These are phyloP conservation scores for Aphelenchoides besseyi DNA, from an alignment of 1,140 invertebrate genomes.

Conservation along the genomic window DNA sequence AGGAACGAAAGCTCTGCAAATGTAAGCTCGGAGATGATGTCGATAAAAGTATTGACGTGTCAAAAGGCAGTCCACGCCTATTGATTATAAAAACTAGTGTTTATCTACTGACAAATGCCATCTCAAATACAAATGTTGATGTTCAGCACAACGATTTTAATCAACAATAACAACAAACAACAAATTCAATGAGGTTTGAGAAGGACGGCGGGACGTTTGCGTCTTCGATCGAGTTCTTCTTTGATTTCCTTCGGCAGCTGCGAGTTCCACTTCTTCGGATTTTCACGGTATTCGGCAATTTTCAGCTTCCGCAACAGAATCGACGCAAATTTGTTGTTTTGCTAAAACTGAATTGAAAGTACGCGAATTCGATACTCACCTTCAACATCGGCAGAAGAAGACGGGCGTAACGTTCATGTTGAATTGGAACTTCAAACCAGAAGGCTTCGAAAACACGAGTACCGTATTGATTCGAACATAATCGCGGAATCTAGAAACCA, in stretches of 20 bases:
- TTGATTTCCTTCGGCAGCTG: not conserved
- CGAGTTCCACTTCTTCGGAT: not conserved
- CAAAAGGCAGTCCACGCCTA: too few relatives aligned
- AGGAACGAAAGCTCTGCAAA: too few relatives aligned
- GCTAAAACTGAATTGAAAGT: not conserved
- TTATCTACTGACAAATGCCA: too few relatives aligned
- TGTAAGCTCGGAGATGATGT: too few relatives aligned
- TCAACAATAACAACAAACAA: too few relatives aligned
- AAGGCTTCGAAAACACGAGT: slow-evolving; percentile 15
- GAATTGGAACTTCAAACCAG: slow-evolving; percentile 7
- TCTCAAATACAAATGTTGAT: too few relatives aligned
- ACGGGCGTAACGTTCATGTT: not conserved
- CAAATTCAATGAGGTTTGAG: too few relatives aligned
- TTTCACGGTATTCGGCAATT: not conserved
- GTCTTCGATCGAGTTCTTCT: not conserved
- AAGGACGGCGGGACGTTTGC: too few relatives aligned
- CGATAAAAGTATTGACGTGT: too few relatives aligned
- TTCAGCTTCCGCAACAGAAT: not conserved
- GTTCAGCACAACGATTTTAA: too few relatives aligned
- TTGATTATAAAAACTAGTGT: too few relatives aligned
- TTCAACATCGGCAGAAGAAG: too few relatives aligned
- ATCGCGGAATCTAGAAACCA: not conserved
- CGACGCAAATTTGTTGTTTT: not conserved
- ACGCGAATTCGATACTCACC: not conserved
- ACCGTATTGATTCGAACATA: slow-evolving; percentile 14